Base-by-base conservation (phyloP, 1,140 invertebrate genomes). In the Limonius californicus region DNA sequence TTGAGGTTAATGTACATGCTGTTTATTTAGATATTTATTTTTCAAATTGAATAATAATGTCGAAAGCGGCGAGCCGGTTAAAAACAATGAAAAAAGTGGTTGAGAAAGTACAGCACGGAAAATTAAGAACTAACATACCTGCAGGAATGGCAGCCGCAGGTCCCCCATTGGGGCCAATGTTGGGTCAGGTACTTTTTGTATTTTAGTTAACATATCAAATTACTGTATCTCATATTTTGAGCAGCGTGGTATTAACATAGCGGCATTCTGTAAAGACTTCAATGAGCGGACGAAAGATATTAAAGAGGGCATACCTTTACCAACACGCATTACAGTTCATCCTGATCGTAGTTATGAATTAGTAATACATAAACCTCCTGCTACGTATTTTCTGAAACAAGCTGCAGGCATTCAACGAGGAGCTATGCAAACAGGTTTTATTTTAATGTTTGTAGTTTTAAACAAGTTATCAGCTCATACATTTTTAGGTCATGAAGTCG, bases 221-320 rank as follows among this genome's bases (percentile, higher is more conserved):
- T 50, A 39, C 42, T 43, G 32, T 50, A 21, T 16, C 21, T 54
- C 14, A 21, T 23, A 16, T 20, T 53, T 59, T 62, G 81, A 77
- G 14, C 74, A 98, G 92, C 86, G 94, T 73, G 93, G 94, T 43
- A 88, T 99, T 23, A 98, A 99, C 74, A 97, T 99, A 70, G 88
- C 90, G 50, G 86, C 88, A 53, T 99, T 99, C 80, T 96, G 94
- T 73, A 99, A 99, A 81, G 97, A 99, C 68, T 99, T 99, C 70
- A 99, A 99, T 80, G 89, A 93, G 71, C 88, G 83, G 74, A 99
- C 97, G 1, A 90, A 89, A 59, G 84, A 97, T 69, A 90, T 96
- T 18, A 98, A 95, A 76, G 87, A 89, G 76, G 97, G 97, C 15
- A 88, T 97, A 63, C 95, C 95, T 8, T 69, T 99, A 53, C 95